phyloP scores from a whole-genome alignment of 2,113 vertebrate genomes.

The Pristiophorus japonicus region DNA sequence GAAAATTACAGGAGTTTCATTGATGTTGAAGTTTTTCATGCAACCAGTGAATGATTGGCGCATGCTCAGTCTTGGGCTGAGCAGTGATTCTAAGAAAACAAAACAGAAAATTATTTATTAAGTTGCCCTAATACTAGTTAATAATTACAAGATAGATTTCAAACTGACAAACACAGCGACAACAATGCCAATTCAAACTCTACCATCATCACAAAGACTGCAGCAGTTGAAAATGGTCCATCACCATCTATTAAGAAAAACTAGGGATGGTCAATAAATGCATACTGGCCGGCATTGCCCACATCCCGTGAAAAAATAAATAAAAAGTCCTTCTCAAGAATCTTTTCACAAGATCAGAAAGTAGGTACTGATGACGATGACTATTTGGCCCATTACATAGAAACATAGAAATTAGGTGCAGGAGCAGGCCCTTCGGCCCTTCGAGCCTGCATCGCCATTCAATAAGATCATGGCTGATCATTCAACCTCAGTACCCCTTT shows the following conservation, averaged over 20 bases:
- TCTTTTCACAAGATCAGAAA: background rate
- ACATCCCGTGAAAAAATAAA: background rate
- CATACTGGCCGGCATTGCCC: background rate
- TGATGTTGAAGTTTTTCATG: conserved; percentile 77
- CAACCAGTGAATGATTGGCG: conserved; percentile 77
- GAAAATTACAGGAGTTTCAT: conserved; percentile 71
- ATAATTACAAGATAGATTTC: background rate
- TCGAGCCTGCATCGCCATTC: too few relatives aligned
- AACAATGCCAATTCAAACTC: background rate
- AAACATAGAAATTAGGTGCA: too few relatives aligned
- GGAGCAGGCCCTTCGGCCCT: too few relatives aligned
- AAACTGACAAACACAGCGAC: background rate
- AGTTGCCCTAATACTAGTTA: background rate
- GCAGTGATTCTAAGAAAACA: conserved; percentile 63
- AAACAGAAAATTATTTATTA: conserved; percentile 30
- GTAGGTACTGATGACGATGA: background rate
- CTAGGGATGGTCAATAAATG: background rate
- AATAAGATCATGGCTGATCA: too few relatives aligned
- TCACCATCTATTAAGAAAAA: background rate
- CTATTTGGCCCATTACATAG: background rate
- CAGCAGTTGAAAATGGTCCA: background rate
- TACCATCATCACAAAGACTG: background rate
- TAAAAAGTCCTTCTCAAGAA: background rate
- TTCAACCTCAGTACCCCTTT: too few relatives aligned
- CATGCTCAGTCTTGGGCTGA: conserved; percentile 62